phyloP scores from a whole-genome alignment of 1,140 invertebrate species.

The Leptestheria dahalacensis region DNA sequence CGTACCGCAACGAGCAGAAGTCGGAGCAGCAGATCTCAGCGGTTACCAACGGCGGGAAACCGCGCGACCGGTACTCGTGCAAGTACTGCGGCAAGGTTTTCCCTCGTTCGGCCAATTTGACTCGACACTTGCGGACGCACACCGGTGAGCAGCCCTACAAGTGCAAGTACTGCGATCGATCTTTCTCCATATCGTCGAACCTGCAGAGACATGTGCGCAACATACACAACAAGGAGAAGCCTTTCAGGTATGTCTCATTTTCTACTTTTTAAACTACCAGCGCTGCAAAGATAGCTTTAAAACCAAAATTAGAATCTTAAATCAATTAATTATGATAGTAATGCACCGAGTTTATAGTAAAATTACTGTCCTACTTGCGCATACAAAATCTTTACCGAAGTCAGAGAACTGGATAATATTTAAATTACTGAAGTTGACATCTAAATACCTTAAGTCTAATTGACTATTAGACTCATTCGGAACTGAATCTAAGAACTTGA shows the following conservation, averaged over 20 bases:
- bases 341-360: too few relatives aligned
- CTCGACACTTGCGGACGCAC: conserved; percentile 89
- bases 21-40: conserved; percentile 30
- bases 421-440: too few relatives aligned
- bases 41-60: conserved; percentile 37
- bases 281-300: too few relatives aligned
- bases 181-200: conserved; percentile 97
- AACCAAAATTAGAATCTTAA: too few relatives aligned
- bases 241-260: conserved; percentile 39
- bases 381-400: too few relatives aligned
- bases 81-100: conserved; percentile 96
- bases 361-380: too few relatives aligned
- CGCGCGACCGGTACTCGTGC: conserved; percentile 86
- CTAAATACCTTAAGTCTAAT: too few relatives aligned
- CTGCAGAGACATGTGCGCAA: conserved; percentile 97
- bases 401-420: too few relatives aligned
- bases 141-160: conserved; percentile 97
- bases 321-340: too few relatives aligned
- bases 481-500: too few relatives aligned
- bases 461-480: too few relatives aligned
- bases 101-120: conserved; percentile 91
- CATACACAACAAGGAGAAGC: conserved; percentile 95
- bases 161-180: conserved; percentile 95
- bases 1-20: conserved; percentile 12
- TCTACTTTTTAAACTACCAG: too few relatives aligned